These are phyloP conservation scores for Acleris cristana DNA, from an alignment of 2,888 invertebrate species.

Conservation along the genomic window DNA sequence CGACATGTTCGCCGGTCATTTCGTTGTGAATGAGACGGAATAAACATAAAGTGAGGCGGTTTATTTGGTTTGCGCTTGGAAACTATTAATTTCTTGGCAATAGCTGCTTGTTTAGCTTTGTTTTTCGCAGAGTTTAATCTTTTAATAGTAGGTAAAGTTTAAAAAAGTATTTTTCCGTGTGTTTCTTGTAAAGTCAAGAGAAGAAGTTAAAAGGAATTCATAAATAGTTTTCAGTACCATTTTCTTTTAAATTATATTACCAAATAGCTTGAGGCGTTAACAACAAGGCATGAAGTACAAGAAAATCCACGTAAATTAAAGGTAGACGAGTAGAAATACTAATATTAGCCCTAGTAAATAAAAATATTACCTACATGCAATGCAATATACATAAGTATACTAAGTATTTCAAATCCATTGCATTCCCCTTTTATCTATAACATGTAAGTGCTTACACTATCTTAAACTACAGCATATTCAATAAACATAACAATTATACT, in stretches of 20 bases:
- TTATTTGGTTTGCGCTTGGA: constrained; percentile 13
- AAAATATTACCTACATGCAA: too few species aligned
- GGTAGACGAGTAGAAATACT: too few species aligned
- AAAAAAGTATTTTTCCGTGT: neutral
- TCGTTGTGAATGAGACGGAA: constrained; percentile 8
- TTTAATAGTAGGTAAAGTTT: too few species aligned
- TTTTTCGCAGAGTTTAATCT: neutral
- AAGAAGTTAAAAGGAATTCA: too few species aligned
- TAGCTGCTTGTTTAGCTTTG: neutral
- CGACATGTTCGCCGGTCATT: constrained; percentile 14
- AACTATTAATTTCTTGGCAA: constrained; percentile 7
- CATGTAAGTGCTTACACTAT: neutral
- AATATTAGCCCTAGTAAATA: too few species aligned
- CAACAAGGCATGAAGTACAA: too few species aligned
- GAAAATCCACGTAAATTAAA: neutral
- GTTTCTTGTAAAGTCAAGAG: neutral
- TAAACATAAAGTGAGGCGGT: constrained; percentile 16
- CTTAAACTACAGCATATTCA: neutral
- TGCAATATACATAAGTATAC: too few species aligned
- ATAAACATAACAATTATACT: constrained; percentile 13
- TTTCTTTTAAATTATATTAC: too few species aligned
- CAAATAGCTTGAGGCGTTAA: too few species aligned
- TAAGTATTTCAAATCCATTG: too few species aligned
- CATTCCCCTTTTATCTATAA: neutral
- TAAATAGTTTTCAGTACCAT: too few species aligned